These are phyloP conservation scores for Periophthalmus modestus DNA, from an alignment of 2,113 vertebrate genomes.

Conservation along the genomic window DNA sequence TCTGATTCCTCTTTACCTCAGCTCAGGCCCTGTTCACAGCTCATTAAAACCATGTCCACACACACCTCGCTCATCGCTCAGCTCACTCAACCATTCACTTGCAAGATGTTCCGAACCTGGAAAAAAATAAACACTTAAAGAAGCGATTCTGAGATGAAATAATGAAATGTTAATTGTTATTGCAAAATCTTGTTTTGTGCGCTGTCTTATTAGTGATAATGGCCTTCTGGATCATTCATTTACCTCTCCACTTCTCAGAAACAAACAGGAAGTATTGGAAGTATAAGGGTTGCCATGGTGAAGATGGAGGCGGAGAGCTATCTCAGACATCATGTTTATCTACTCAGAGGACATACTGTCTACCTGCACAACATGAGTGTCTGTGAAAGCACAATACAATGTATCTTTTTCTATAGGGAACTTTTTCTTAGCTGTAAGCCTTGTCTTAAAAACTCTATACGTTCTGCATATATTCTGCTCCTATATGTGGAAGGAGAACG, in stretches of 20 bases:
- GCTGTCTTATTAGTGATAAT: constrained; percentile 53
- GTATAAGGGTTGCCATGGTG: constrained; percentile 21
- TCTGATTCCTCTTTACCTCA: constrained; percentile 21
- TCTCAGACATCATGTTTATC: constrained; percentile 21
- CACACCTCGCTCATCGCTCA: constrained; percentile 40
- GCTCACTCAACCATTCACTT: constrained; percentile 41
- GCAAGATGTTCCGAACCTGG: constrained; percentile 49
- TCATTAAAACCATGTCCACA: constrained; percentile 66
- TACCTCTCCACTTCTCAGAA: constrained; percentile 6
- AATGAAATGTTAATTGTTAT: constrained; percentile 21
- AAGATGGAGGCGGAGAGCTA: constrained; percentile 10
- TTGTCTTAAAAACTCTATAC: constrained; percentile 1
- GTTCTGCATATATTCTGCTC: not conserved
- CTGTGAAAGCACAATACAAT: constrained; percentile 31
- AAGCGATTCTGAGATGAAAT: not conserved
- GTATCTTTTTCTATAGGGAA: not conserved
- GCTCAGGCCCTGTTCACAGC: constrained; percentile 42
- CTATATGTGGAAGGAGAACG: not conserved
- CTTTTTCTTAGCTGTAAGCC: not conserved
- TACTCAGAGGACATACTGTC: constrained; percentile 19
- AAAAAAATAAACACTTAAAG: constrained; percentile 9
- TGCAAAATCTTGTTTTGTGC: constrained; percentile 6
- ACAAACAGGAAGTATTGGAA: constrained; percentile 18
- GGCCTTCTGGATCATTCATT: constrained; percentile 16
- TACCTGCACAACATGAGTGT: constrained; percentile 47